phyloP scores from a whole-genome alignment of 2,888 invertebrate genomes.

The Venustoraphidia nigricollis region DNA sequence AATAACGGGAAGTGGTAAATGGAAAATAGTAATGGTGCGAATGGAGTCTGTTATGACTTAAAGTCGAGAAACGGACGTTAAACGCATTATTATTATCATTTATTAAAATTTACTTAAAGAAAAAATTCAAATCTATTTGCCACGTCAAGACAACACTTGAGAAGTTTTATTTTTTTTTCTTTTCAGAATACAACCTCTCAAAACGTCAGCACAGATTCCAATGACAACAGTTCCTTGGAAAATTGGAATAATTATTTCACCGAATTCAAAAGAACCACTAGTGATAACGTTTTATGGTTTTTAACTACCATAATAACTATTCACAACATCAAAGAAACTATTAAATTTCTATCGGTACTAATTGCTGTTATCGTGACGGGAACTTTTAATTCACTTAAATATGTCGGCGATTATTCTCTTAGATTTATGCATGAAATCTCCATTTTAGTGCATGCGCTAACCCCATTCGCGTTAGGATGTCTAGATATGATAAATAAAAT shows the following conservation, averaged over 20 bases:
- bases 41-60: too few species aligned
- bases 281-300: slow-evolving; percentile 8
- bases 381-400: slow-evolving; percentile 17
- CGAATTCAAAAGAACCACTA: slow-evolving; percentile 4
- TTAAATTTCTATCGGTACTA: slow-evolving; percentile 21
- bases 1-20: too few species aligned
- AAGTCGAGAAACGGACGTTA: too few species aligned
- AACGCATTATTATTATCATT: too few species aligned
- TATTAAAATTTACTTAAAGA: too few species aligned
- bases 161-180: too few species aligned
- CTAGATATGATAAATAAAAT: slow-evolving; percentile 15
- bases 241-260: slow-evolving; percentile 1
- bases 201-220: not conserved
- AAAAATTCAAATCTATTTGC: too few species aligned
- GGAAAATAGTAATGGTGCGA: too few species aligned
- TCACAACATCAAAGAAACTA: slow-evolving; percentile 18
- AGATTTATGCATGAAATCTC: slow-evolving; percentile 21
- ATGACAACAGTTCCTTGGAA: not conserved
- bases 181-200: too few species aligned
- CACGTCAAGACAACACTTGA: too few species aligned
- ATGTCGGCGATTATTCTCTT: slow-evolving; percentile 21
- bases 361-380: slow-evolving; percentile 19
- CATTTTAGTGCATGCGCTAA: slow-evolving; percentile 17
- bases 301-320: slow-evolving; percentile 17
- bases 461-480: slow-evolving; percentile 15